Conservation (phyloP, 2,113 vertebrate species). For the Melospiza georgiana region DNA sequence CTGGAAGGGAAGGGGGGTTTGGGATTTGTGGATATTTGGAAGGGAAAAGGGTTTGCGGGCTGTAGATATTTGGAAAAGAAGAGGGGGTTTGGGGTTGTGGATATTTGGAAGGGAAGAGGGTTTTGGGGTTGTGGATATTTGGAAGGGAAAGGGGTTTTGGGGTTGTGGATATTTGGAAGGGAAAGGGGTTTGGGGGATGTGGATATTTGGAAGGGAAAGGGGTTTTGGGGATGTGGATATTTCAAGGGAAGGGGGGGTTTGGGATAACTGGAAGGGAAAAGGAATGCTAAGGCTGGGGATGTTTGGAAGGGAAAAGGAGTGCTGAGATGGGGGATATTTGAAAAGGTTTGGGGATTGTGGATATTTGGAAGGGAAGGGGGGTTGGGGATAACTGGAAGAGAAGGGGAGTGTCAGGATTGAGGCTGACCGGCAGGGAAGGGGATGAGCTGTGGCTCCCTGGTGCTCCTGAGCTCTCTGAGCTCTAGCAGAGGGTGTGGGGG, state of each 20-base stretch:
- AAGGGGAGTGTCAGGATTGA: neutral
- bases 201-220: neutral
- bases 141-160: neutral
- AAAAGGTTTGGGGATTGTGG: no score
- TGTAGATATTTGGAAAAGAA: neutral
- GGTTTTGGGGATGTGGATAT: no score
- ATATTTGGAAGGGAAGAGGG: neutral
- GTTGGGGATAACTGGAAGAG: neutral
- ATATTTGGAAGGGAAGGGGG: neutral
- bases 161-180: neutral
- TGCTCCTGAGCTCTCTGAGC: no score
- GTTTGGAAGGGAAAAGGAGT: neutral
- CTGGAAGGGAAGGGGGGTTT: neutral
- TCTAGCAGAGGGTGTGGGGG: no score
- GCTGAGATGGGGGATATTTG: no score
- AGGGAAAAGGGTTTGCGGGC: no score
- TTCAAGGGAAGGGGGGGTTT: rapidly evolving
- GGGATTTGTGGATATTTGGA: no score
- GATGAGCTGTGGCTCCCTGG: neutral
- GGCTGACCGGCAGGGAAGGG: neutral
- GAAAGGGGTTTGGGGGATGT: neutral
- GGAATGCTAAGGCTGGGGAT: neutral
- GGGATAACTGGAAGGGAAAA: neutral
- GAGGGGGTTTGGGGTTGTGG: rapidly evolving
- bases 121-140: neutral